Conservation (phyloP, 2,888 invertebrate genomes). For the Heliconius charithonia region DNA sequence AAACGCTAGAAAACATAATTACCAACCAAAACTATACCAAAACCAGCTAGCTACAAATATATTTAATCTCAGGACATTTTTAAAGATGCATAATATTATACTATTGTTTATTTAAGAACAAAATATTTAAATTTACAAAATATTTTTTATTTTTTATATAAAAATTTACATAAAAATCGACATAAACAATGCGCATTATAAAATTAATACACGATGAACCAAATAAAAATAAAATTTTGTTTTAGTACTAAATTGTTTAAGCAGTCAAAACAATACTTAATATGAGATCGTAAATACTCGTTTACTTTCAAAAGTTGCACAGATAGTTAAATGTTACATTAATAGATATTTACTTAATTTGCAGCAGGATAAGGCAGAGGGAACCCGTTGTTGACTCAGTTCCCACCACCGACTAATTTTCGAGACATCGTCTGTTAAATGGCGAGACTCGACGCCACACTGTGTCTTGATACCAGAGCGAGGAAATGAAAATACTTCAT, state of each 20-base stretch:
- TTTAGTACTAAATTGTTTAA: background rate
- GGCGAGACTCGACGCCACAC: background rate
- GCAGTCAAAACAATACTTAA: background rate
- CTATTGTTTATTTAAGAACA: background rate
- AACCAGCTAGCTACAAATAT: background rate
- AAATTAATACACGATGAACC: background rate
- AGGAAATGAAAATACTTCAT: background rate
- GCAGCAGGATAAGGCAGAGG: no score
- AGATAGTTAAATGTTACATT: background rate
- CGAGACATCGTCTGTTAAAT: no score
- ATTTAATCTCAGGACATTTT: background rate
- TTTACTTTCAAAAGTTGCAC: constrained; percentile 2
- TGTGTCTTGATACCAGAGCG: background rate
- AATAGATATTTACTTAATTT: background rate
- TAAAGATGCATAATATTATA: background rate
- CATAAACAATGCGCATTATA: background rate
- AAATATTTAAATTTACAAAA: background rate
- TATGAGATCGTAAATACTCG: constrained; percentile 40
- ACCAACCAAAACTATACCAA: background rate
- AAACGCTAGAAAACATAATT: background rate
- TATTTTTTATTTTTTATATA: background rate
- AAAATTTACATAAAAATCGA: background rate
- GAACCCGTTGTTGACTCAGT: no score
- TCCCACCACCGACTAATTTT: no score
- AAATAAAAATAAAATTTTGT: background rate